These are phyloP conservation scores for Cephus nigrinus DNA, from an alignment of 2,888 invertebrate genomes.

Conservation along the genomic window DNA sequence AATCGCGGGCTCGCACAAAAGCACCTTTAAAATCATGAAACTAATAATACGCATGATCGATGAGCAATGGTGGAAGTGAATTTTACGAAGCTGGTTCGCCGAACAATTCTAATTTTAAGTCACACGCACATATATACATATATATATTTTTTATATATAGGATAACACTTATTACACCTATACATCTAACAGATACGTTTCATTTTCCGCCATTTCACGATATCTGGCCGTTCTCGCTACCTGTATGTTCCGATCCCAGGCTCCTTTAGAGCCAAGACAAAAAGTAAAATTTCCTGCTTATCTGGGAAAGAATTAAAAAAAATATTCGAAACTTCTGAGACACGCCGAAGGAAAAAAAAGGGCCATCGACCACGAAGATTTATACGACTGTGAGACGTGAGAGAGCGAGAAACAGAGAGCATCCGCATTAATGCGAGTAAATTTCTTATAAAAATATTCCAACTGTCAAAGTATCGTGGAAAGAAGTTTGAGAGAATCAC, in stretches of 20 bases:
- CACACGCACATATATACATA: slow-evolving; percentile 1
- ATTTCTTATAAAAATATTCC: slow-evolving; percentile 2
- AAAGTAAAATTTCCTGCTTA: too few relatives aligned
- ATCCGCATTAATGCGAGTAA: neutral
- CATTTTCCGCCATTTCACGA: neutral
- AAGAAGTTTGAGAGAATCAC: neutral
- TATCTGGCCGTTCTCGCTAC: neutral
- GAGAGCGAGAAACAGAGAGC: neutral
- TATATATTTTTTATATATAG: slow-evolving; percentile 1
- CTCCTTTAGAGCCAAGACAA: too few relatives aligned
- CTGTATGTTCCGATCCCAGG: neutral
- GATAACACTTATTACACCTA: slow-evolving; percentile 7
- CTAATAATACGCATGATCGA: too few relatives aligned
- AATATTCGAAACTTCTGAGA: too few relatives aligned
- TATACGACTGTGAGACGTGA: neutral
- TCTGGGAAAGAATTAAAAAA: too few relatives aligned
- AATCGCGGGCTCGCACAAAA: too few relatives aligned
- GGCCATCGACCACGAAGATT: too few relatives aligned
- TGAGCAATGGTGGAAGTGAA: too few relatives aligned
- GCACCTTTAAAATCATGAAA: too few relatives aligned
- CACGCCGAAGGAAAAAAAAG: too few relatives aligned
- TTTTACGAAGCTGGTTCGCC: too few relatives aligned
- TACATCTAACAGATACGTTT: slow-evolving; percentile 4
- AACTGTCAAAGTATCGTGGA: neutral
- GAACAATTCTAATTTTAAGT: too few relatives aligned